phyloP scores from a whole-genome alignment of 2,797 vertebrate genomes.

The Pantherophis vulpinus region DNA sequence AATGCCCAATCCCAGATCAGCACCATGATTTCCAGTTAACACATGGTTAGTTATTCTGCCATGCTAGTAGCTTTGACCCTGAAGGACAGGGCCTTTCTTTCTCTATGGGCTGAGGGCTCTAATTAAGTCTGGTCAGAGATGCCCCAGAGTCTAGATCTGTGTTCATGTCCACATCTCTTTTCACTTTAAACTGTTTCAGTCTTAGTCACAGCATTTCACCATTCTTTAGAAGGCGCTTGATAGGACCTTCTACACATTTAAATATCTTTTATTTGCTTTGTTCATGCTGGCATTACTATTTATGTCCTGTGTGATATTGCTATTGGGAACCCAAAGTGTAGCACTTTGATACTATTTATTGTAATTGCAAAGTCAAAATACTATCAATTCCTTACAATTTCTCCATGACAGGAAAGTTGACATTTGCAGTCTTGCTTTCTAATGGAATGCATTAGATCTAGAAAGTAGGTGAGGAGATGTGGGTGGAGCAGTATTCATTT shows the following conservation, averaged over 20 bases:
- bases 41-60: conserved; percentile 48
- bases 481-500: neutral
- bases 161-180: conserved; percentile 78
- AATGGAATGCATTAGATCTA: conserved; percentile 28
- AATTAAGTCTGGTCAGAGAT: conserved; percentile 81
- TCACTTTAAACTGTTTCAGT: conserved; percentile 69
- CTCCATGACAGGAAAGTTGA: conserved; percentile 62
- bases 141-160: conserved; percentile 68
- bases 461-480: conserved; percentile 37
- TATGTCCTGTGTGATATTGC: conserved; percentile 74
- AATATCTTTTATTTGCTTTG: conserved; percentile 61
- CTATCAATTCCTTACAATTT: conserved; percentile 54
- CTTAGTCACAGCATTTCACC: conserved; percentile 67
- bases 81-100: conserved; percentile 85
- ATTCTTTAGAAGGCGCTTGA: conserved; percentile 70
- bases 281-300: conserved; percentile 68
- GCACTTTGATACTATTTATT: conserved; percentile 80
- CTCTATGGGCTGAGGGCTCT: conserved; percentile 73
- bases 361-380: conserved; percentile 77
- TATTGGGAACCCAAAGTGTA: conserved; percentile 65
- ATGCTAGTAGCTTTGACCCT: conserved; percentile 79
- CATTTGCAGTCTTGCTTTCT: conserved; percentile 64
- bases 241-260: conserved; percentile 68
- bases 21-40: conserved; percentile 41
- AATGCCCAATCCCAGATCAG: conserved; percentile 6